phyloP scores from a whole-genome alignment of 1,140 invertebrate species.

The Araneus ventricosus region DNA sequence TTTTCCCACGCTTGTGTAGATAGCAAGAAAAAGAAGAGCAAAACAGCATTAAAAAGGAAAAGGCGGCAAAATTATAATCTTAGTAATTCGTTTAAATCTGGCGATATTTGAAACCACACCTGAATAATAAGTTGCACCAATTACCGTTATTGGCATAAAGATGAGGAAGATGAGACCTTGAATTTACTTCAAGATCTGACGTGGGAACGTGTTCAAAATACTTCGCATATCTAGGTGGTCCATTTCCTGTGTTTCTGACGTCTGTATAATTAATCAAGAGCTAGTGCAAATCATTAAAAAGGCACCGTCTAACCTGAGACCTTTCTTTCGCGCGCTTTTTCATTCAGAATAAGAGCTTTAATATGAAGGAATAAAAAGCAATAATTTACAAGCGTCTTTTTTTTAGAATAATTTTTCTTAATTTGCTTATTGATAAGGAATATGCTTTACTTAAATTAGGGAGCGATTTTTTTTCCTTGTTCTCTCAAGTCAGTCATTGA shows the following conservation, averaged over 20 bases:
- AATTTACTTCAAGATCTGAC: conserved; percentile 4
- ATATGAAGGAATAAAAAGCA: not conserved
- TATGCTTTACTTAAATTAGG: too few relatives aligned
- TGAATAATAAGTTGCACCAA: not conserved
- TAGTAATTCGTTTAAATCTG: not conserved
- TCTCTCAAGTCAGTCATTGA: too few relatives aligned
- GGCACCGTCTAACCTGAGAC: not conserved
- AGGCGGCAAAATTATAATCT: not conserved
- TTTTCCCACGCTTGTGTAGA: not conserved
- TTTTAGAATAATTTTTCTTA: too few relatives aligned
- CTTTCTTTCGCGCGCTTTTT: not conserved
- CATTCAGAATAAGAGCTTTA: not conserved
- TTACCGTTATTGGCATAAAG: not conserved
- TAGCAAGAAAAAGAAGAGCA: not conserved
- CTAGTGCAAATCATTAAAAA: not conserved
- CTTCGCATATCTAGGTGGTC: conserved; percentile 19
- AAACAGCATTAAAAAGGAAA: not conserved
- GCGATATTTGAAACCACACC: not conserved
- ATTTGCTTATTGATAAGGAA: too few relatives aligned
- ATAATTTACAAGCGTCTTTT: too few relatives aligned
- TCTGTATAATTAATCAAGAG: conserved; percentile 30
- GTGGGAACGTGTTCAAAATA: conserved; percentile 14
- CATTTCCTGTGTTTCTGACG: conserved; percentile 8
- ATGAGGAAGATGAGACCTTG: not conserved
- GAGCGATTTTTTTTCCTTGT: too few relatives aligned